phyloP scores from a whole-genome alignment of 64 coral and sea anemone genomes.

The Platygyra sinensis region DNA sequence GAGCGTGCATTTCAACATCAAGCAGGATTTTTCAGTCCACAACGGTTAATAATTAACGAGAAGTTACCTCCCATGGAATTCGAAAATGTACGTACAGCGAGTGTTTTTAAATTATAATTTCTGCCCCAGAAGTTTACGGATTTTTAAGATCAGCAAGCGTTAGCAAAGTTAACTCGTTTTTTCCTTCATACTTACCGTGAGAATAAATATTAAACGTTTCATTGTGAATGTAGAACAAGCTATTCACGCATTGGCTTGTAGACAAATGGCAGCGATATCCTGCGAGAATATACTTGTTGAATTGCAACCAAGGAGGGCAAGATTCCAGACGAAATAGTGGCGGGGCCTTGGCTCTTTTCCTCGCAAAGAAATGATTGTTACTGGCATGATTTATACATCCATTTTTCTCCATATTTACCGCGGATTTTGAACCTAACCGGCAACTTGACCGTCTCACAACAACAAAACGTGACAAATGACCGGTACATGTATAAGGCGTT shows the following conservation, averaged over 20 bases:
- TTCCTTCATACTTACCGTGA: constrained; percentile 72
- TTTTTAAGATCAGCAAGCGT: not conserved
- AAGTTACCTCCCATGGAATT: too few relatives aligned
- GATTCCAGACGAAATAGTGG: constrained; percentile 35
- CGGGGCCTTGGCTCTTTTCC: not conserved
- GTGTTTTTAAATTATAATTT: too few relatives aligned
- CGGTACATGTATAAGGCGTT: not conserved
- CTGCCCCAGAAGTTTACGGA: not conserved
- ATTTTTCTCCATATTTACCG: constrained; percentile 14
- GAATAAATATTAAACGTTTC: constrained; percentile 93
- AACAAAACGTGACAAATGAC: not conserved
- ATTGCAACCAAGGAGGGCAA: constrained; percentile 80
- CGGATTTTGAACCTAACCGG: not conserved
- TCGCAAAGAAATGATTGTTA: not conserved
- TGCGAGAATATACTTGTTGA: constrained; percentile 77
- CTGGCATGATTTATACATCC: constrained; percentile 9
- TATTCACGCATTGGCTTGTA: constrained; percentile 71
- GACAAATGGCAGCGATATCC: constrained; percentile 82
- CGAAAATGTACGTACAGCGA: too few relatives aligned
- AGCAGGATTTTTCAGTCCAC: not conserved
- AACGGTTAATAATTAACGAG: not conserved
- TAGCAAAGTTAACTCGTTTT: too few relatives aligned
- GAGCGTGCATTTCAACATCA: too few relatives aligned
- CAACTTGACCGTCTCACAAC: not conserved
- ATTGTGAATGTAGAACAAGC: constrained; percentile 92